Percentiles rank a stretch among this genome's conserved stretches.
Evolutionary conservation across 1,140 invertebrate genomes (phyloP).

Genomic region (Heliothis subflexa): DNA sequence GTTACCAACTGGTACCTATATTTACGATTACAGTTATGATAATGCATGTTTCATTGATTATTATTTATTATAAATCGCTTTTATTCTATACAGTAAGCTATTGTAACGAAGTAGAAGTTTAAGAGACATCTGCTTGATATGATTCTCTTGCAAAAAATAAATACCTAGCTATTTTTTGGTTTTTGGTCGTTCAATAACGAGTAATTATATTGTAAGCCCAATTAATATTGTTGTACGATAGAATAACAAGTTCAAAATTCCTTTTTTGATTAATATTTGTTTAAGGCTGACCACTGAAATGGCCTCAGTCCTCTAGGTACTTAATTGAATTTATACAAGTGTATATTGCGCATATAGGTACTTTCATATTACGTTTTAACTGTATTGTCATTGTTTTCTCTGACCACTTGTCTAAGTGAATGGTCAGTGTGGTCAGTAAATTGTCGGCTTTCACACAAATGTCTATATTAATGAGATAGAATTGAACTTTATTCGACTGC

Average conservation of each 20-base stretch:
- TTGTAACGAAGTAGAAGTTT: too few relatives aligned
- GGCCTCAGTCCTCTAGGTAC: not conserved
- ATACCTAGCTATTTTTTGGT: too few relatives aligned
- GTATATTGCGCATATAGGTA: slow-evolving; percentile 32
- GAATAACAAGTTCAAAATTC: slow-evolving; percentile 4
- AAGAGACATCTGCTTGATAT: too few relatives aligned
- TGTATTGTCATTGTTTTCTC: slow-evolving; percentile 54
- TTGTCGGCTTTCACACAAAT: slow-evolving; percentile 46
- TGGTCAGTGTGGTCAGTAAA: slow-evolving; percentile 59
- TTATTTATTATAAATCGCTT: not conserved
- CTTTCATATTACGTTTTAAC: slow-evolving; percentile 38
- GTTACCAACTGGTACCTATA: slow-evolving; percentile 67
- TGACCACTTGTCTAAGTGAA: slow-evolving; percentile 55
- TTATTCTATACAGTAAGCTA: too few relatives aligned
- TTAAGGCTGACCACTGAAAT: slow-evolving; percentile 32
- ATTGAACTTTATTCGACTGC: slow-evolving; percentile 40
- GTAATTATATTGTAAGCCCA: not conserved
- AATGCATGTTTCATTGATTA: slow-evolving; percentile 59
- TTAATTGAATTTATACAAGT: slow-evolving; percentile 40
- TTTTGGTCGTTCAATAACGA: not conserved
- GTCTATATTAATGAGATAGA: not conserved
- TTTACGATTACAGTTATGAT: slow-evolving; percentile 72
- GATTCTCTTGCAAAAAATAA: too few relatives aligned
- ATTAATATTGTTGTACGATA: slow-evolving; percentile 6
- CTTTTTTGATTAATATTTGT: slow-evolving; percentile 28